Evolutionary conservation across 2,888 invertebrate genomes (phyloP), one percentile per base, ranked within the genome.

Genomic region (Chaetoderma sp.): DNA sequence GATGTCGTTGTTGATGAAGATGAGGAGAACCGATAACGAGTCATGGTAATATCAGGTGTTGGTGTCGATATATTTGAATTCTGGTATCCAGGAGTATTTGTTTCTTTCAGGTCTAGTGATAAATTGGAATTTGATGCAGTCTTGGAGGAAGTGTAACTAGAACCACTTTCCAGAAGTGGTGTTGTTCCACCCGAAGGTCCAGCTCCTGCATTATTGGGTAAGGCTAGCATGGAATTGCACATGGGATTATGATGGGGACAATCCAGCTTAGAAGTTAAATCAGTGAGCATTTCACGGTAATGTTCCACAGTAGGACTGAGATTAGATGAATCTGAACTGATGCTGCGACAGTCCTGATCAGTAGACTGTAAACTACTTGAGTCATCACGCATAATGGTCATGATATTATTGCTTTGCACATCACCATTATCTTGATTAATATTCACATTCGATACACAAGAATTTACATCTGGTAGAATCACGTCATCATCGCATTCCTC

Each of bases 1-100:
- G 85, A 85, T 21, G 85, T 85, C 6, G 82, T 73, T n/a, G 81
- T 79, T 4, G 85, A 81, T 8, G 83, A 80, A 57, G 78, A 74
- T 52, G 83, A 80, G 8, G 75, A 73, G 45, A 69, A 73, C 54
- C 72, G 74, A 59, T 66, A 76, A 59, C 71, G 74, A 33, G 79
- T 80, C 1, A 83, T 70, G 30, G 77, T 75, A 52, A 85, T 82
- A 63, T 82, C 82, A 1, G 84, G 85, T 4, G 81, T 79, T 32
- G 67, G 68, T 16, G 70, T 21, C 16, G 62, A 28, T 36, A 33
- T 50, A 59, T 25, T 54, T 28, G 44, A 32, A 23, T 32, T 54
- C 18, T 18, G 45, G n/a, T n/a, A n/a, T n/a, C n/a, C n/a, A n/a
- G 36, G 65, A 45, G 69, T 69, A 32, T 59, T 69, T 27, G 65